Percentiles rank a stretch among this genome's conserved stretches.
phyloP scores from a whole-genome alignment of 2,797 vertebrate species.

The Serranus cabrilla region DNA sequence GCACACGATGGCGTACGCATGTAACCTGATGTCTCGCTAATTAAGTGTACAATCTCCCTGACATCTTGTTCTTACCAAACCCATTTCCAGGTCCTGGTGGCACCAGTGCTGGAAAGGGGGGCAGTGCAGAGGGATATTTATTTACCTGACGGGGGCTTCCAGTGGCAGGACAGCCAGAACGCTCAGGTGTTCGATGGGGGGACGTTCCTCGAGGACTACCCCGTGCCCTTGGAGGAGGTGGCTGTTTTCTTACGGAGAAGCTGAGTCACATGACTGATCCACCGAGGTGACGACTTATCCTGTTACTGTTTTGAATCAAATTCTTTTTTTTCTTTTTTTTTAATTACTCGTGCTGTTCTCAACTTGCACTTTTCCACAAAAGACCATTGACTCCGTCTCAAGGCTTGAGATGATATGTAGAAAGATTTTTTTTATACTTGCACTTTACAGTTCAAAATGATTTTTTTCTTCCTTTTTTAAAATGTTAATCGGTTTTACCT shows the following conservation, averaged over 20 bases:
- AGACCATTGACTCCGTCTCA: constrained; percentile 84
- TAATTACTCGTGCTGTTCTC: constrained; percentile 79
- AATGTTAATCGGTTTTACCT: constrained; percentile 79
- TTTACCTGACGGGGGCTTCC: constrained; percentile 88
- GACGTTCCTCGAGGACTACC: constrained; percentile 88
- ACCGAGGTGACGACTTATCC: constrained; percentile 57
- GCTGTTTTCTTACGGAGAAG: constrained; percentile 86
- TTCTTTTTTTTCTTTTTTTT: constrained; percentile 53
- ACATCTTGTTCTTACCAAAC: constrained; percentile 36
- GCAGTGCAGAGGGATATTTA: constrained; percentile 89
- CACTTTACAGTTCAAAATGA: constrained; percentile 86
- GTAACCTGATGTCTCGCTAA: constrained; percentile 50
- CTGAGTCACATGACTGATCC: constrained; percentile 63
- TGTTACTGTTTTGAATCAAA: constrained; percentile 77
- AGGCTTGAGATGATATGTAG: constrained; percentile 78
- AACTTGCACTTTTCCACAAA: constrained; percentile 89
- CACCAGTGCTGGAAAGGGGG: constrained; percentile 91
- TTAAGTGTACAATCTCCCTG: constrained; percentile 40
- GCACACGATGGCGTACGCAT: constrained; percentile 24
- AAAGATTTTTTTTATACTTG: constrained; percentile 86
- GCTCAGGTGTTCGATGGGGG: constrained; percentile 91
- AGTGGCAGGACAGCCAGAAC: constrained; percentile 89
- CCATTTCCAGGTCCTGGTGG: constrained; percentile 89
- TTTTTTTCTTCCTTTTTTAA: constrained; percentile 65
- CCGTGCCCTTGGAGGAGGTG: constrained; percentile 87